Base-by-base conservation (phyloP, 2,797 vertebrate genomes). In the Phataginus tricuspis region DNA sequence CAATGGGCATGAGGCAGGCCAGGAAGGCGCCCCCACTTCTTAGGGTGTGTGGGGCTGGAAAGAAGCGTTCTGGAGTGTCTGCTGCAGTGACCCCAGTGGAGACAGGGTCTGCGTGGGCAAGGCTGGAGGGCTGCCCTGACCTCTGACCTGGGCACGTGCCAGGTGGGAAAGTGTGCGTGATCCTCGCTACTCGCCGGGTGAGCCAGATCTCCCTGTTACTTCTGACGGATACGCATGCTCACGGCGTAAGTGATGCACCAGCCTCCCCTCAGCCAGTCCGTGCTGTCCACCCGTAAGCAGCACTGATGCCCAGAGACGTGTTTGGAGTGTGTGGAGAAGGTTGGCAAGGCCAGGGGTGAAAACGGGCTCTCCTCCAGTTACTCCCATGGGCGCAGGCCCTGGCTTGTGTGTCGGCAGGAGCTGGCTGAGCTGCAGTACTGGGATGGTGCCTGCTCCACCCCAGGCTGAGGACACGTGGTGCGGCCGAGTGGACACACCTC, bases 271-370 rank as follows among this genome's bases (percentile, higher is more conserved):
- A 31, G 42, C 25, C 55, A 25, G 78, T 55, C 66, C 75, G 75
- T 9, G 21, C 9, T 34, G 27, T 59, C 37, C 27, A 27, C 29
- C 51, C 13, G 0, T 45, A 15, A 11, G 31, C 68, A 29, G 21
- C 9, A 8, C 8, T 2, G 68, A 82, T 2, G 0, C 29, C 8
- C 1, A 0, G 79, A 11, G 39, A 15, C 1, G 6, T 14, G 13
- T 25, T 51, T 7, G 2, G 18, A 55, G 29, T 9, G 2, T 5
- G 39, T 64, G 37, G 45, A 31, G 59, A 64, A 55, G 39, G 27
- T 12, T 16, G 18, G 37, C 42, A 13, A 42, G 55, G 45, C 45
- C 7, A 3, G 10, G 37, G 21, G 37, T 49, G 37, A 25, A 31
- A 29, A 29, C 2, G 23, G 69, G 25, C 42, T 19, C 2, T 51